These are phyloP conservation scores for Trypoxylon attenuatum DNA, from an alignment of 2,888 invertebrate species.

Conservation along the genomic window DNA sequence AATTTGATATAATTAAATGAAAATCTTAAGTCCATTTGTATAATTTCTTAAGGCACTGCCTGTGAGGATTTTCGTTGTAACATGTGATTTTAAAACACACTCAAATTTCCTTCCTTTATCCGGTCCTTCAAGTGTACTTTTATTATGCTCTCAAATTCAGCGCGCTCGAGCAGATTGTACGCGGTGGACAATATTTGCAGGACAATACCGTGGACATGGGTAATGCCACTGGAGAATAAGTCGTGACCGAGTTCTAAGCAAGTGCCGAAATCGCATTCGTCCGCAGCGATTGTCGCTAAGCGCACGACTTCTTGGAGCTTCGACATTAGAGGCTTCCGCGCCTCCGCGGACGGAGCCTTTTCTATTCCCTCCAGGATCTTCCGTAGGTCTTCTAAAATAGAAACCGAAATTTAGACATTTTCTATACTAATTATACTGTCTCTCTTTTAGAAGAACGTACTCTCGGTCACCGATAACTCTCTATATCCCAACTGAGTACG, in stretches of 20 bases:
- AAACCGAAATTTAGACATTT: neutral
- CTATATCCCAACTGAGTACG: conserved; percentile 92
- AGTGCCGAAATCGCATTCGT: conserved; percentile 96
- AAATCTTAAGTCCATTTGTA: no score
- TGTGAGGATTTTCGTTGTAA: no score
- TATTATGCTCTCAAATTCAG: conserved; percentile 84
- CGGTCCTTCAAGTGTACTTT: conserved; percentile 85
- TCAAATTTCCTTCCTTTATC: conserved; percentile 77
- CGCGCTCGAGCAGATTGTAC: conserved; percentile 85
- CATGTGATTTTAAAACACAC: conserved; percentile 66
- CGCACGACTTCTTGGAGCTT: conserved; percentile 88
- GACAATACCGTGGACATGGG: conserved; percentile 81
- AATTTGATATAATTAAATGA: no score
- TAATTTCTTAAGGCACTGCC: no score
- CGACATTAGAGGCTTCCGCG: conserved; percentile 79
- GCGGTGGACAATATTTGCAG: conserved; percentile 82
- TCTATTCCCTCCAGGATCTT: conserved; percentile 82
- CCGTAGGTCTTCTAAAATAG: conserved; percentile 79
- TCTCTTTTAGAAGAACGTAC: conserved; percentile 67
- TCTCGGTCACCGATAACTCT: conserved; percentile 81
- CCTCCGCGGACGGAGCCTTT: conserved; percentile 77
- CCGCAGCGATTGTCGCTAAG: conserved; percentile 90
- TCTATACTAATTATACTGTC: neutral
- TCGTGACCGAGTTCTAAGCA: conserved; percentile 92
- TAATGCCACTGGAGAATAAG: conserved; percentile 86